Percentiles rank a stretch among this genome's conserved stretches.
phyloP scores from a whole-genome alignment of 2,797 vertebrate species.

The Thalassophryne amazonica region DNA sequence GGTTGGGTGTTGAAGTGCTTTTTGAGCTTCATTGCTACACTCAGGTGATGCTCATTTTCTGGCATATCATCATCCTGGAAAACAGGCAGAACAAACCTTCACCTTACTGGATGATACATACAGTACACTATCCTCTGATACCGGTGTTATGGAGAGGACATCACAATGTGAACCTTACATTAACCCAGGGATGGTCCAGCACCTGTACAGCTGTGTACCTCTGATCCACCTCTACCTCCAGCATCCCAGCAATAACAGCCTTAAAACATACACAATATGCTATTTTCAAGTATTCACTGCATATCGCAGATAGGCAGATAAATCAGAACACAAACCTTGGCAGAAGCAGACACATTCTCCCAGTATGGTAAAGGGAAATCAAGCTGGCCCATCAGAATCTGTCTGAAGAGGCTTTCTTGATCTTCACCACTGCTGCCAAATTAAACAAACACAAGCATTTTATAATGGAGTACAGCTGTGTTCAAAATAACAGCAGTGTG shows the following conservation, averaged over 20 bases:
- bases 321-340: conserved; percentile 80
- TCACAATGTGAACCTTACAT: conserved; percentile 78
- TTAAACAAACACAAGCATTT: neutral
- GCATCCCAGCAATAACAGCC: conserved; percentile 93
- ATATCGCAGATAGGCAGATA: neutral
- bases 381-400: conserved; percentile 90
- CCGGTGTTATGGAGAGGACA: neutral
- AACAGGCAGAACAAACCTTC: conserved; percentile 2
- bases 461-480: neutral
- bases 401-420: conserved; percentile 91
- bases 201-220: conserved; percentile 91
- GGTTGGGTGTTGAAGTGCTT: conserved; percentile 95
- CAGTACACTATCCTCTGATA: neutral
- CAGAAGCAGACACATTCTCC: conserved; percentile 91
- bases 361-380: conserved; percentile 92
- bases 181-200: conserved; percentile 95
- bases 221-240: conserved; percentile 88
- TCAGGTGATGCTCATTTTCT: conserved; percentile 90
- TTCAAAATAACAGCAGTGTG: too few relatives aligned
- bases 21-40: conserved; percentile 96
- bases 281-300: neutral
- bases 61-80: conserved; percentile 87
- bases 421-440: conserved; percentile 84
- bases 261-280: conserved; percentile 49
- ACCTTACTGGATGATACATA: neutral